Evolutionary conservation across 2,113 vertebrate genomes (phyloP).

Genomic region (Sapayoa aenigma): DNA sequence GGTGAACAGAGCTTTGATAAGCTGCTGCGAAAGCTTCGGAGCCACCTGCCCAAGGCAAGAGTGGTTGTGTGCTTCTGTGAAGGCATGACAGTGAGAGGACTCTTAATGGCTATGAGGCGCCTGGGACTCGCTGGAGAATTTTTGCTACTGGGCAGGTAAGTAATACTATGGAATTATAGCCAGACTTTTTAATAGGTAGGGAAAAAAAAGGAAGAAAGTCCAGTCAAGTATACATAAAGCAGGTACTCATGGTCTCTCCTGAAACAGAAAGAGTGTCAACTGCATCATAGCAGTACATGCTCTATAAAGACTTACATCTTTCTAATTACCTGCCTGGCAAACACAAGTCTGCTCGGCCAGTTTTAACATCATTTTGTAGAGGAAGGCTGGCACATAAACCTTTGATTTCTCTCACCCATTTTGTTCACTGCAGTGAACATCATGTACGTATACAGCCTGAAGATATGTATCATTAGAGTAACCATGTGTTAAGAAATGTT

Average conservation of each 20-base stretch:
- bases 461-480: neutral
- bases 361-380: neutral
- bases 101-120: slow-evolving; percentile 96
- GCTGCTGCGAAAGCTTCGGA: slow-evolving; percentile 86
- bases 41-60: slow-evolving; percentile 92
- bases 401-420: neutral
- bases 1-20: slow-evolving; percentile 95
- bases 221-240: neutral
- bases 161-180: neutral
- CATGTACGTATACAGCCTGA: neutral
- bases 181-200: neutral
- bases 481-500: neutral
- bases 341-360: neutral
- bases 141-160: slow-evolving; percentile 95
- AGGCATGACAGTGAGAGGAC: slow-evolving; percentile 96
- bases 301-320: neutral
- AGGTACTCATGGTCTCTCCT: neutral
- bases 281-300: neutral
- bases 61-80: slow-evolving; percentile 98
- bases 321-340: neutral
- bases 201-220: neutral
- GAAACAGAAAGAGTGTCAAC: neutral
- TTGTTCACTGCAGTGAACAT: neutral
- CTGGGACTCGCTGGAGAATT: slow-evolving; percentile 90
- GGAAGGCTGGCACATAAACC: neutral